Base-by-base conservation (phyloP, 2,113 vertebrate genomes). In the Oncorhynchus tshawytscha region DNA sequence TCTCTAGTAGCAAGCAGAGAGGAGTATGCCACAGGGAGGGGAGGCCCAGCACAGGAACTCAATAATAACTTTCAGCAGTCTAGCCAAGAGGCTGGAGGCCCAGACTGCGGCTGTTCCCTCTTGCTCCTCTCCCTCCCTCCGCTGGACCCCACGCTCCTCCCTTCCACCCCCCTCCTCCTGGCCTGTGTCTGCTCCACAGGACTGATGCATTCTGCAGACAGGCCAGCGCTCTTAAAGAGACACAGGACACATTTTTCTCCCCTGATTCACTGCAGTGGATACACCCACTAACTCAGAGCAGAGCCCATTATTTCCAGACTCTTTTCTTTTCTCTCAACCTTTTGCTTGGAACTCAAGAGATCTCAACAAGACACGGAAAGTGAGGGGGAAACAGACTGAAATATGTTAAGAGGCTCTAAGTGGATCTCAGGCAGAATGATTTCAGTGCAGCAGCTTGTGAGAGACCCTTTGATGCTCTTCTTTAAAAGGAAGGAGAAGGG, bases 1-100 rank as follows among this genome's bases (percentile, higher is more conserved):
- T 57, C 78, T 86, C 84, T 76, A 71, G 51, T 54, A 54, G 51
- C 51, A 4, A 18, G 51, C 51, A 64, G 22, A 64, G 60, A 64
- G 60, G 5, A 24, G 13, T 66, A 15, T 68, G 15, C 27, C 15
- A 20, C 80, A 89, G 91, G 93, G 93, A 92, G 93, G 93, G 93
- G 92, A 93, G 91, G 92, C 88, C 90, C 86, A 92, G 88, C 93
- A 93, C 95, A 93, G 94, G 93, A 95, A 94, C 95, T 94, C 96
- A 95, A 95, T 95, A 95, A 96, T 92, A 96, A 97, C 95, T 97
- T 96, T 95, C 94, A 95, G 90, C 95, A 93, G 94, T 94, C 93
- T 95, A 94, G 95, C 95, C 94, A 94, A 94, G 92, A 96, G 95
- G 95, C 95, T 95, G 94, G 90, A 91, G 94, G 95, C 94, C 93